phyloP scores from a whole-genome alignment of 53 echinoderm and acorn worm genomes.

The Echinarachnius parma region DNA sequence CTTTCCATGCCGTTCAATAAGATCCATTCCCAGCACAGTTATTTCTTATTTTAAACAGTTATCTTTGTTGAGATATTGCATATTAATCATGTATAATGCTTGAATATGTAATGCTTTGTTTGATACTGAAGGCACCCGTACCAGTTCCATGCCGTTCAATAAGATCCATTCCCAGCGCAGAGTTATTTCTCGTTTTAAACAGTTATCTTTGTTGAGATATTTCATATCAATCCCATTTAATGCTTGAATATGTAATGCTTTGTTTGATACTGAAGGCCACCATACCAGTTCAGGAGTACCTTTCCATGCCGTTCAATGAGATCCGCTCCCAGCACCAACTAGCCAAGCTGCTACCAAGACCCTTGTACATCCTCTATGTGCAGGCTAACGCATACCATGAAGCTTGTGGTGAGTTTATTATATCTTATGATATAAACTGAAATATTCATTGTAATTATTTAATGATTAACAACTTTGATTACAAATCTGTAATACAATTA shows the following conservation, averaged over 20 bases:
- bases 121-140: constrained; percentile 58
- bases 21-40: constrained; percentile 78
- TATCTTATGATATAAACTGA: too few species aligned
- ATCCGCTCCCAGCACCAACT: constrained; percentile 82
- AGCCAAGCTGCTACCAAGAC: constrained; percentile 81
- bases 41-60: too few species aligned
- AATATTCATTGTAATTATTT: too few species aligned
- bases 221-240: too few species aligned
- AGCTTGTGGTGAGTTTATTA: constrained; percentile 85
- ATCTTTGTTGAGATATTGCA: too few species aligned
- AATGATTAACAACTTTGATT: too few species aligned
- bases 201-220: too few species aligned
- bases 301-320: constrained; percentile 85
- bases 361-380: constrained; percentile 85
- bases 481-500: constrained; percentile 83
- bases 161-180: constrained; percentile 77
- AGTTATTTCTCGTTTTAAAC: too few species aligned
- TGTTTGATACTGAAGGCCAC: constrained; percentile 57
- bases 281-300: constrained; percentile 79
- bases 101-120: background rate
- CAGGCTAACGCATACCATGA: constrained; percentile 95
- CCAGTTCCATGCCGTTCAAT: constrained; percentile 91
- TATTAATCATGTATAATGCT: too few species aligned
- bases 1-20: constrained; percentile 86
- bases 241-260: too few species aligned